Evolutionary conservation across 2,888 invertebrate genomes (phyloP).

Genomic region (Parthenolecanium corni): DNA sequence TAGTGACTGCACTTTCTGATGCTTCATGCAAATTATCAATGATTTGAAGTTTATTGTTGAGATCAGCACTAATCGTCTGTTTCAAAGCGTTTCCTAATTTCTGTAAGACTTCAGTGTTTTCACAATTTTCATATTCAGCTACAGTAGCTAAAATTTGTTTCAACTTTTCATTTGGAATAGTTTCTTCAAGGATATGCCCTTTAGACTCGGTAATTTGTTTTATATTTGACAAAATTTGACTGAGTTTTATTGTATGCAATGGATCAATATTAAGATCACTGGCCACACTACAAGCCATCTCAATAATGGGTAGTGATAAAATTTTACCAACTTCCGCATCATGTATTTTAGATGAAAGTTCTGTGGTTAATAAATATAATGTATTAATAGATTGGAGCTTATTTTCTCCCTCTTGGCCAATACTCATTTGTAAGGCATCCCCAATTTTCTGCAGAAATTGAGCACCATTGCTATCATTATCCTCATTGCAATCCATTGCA

Average conservation of each 20-base stretch:
- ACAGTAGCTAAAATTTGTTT: background rate
- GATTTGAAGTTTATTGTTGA: background rate
- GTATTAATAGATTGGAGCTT: background rate
- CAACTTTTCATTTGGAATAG: background rate
- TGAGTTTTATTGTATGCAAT: slow-evolving; percentile 40
- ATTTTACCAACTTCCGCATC: background rate
- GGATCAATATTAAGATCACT: slow-evolving; percentile 39
- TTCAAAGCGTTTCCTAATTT: background rate
- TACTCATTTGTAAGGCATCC: background rate
- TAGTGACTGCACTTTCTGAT: background rate
- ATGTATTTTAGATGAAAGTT: background rate
- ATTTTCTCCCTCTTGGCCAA: background rate
- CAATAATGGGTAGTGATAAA: background rate
- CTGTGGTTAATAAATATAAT: background rate
- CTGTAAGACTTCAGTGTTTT: background rate
- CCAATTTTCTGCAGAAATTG: background rate
- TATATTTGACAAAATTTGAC: slow-evolving; percentile 38
- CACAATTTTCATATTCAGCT: background rate
- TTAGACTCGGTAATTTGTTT: slow-evolving; percentile 6
- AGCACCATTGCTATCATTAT: background rate
- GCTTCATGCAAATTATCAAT: background rate
- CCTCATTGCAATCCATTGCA: background rate
- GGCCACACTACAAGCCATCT: slow-evolving; percentile 32
- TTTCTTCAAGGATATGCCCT: background rate
- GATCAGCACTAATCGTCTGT: background rate